phyloP scores from a whole-genome alignment of 1,140 invertebrate genomes.

The Saccostrea cuccullata region DNA sequence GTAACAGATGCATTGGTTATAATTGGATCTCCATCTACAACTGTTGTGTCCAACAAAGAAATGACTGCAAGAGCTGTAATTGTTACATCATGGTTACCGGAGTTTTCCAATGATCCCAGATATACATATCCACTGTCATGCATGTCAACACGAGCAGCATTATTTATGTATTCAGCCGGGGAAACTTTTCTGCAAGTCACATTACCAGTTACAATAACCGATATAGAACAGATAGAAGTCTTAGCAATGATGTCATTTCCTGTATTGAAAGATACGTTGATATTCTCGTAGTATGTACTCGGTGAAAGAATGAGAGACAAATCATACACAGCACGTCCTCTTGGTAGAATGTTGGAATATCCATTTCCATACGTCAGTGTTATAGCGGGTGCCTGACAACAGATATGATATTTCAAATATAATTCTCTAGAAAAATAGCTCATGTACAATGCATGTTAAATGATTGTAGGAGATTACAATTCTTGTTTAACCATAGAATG shows the following conservation, averaged over 20 bases:
- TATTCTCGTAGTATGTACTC: neutral
- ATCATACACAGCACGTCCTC: slow-evolving; percentile 12
- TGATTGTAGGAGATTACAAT: no score
- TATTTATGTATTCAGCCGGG: neutral
- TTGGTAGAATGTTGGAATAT: neutral
- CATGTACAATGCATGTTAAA: no score
- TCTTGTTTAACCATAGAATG: no score
- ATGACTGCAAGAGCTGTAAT: neutral
- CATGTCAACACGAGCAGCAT: neutral
- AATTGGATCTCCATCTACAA: neutral
- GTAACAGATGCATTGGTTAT: neutral
- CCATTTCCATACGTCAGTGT: neutral
- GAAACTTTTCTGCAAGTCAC: neutral
- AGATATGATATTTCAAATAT: neutral
- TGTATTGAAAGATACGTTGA: neutral
- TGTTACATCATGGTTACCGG: neutral
- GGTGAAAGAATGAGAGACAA: neutral
- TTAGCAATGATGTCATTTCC: neutral
- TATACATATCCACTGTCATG: neutral
- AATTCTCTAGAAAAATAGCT: no score
- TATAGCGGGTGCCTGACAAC: neutral
- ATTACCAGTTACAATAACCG: neutral
- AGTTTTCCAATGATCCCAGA: neutral
- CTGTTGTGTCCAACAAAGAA: neutral
- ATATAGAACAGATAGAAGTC: neutral